Conservation (phyloP, 2,797 vertebrate genomes). For the Oryzias dopingdopingensis region DNA sequence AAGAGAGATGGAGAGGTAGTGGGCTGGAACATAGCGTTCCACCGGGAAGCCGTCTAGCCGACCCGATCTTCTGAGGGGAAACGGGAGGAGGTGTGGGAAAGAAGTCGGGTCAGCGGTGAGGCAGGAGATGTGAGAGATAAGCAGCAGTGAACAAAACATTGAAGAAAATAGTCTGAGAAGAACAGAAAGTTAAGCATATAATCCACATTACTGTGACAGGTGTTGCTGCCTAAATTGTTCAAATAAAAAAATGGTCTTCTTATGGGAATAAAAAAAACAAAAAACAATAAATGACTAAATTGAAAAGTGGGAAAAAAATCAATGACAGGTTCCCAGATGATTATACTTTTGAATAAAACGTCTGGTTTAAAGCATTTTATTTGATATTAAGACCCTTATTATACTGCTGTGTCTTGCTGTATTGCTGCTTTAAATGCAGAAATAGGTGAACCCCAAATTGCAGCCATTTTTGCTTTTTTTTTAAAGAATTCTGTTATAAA, state of each 20-base stretch:
- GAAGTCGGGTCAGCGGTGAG: constrained; percentile 4
- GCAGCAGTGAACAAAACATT: constrained; percentile 18
- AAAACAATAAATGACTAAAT: no score
- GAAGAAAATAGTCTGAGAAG: constrained; percentile 2
- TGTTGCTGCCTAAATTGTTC: neutral
- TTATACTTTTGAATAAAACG: neutral
- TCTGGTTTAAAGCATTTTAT: neutral
- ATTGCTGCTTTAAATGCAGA: neutral
- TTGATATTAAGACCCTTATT: neutral
- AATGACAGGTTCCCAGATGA: neutral
- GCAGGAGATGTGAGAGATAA: constrained; percentile 27
- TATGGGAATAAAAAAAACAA: neutral
- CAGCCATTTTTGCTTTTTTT: no score
- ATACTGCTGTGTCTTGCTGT: neutral
- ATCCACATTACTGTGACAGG: neutral
- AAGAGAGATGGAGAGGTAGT: constrained; percentile 47
- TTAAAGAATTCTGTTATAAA: no score
- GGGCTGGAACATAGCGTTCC: constrained; percentile 41
- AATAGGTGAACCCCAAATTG: constrained; percentile 9
- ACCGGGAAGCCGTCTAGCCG: constrained; percentile 39
- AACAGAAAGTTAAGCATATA: constrained; percentile 8
- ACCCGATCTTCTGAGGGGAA: constrained; percentile 45
- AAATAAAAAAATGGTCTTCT: constrained; percentile 5
- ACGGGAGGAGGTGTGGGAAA: constrained; percentile 17
- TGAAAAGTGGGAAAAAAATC: neutral